Base-by-base conservation (phyloP, 2,113 vertebrate species). In the Lipotes vexillifer region DNA sequence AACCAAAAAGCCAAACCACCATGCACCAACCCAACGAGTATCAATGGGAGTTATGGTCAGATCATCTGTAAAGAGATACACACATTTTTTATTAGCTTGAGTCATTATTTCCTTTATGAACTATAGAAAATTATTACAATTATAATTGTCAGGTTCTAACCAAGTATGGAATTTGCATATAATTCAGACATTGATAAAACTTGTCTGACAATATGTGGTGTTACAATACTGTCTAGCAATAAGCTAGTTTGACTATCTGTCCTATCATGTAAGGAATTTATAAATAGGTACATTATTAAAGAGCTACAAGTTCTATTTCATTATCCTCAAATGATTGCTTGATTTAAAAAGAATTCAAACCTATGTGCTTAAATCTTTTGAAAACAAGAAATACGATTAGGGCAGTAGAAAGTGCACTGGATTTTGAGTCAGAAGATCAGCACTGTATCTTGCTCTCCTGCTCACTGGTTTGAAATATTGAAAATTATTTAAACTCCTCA, bases 1-100 rank as follows among this genome's bases (percentile, higher is more conserved):
- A 69, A 99, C 94, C 93, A 99, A 88, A 97, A 99, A 97, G 72
- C 99, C 99, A 63, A 99, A 88, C 99, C 99, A 99, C 99, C 99
- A 99, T 0, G 99, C 99, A 29, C 99, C 99, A 38, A 99, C 99
- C 99, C 99, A 99, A 12, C 98, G 98, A 55, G 98, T 98, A 75
- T 99, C 99, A 8, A 88, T 97, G 15, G 97, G 84, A 29, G 96
- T 98, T 90, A 99, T 98, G 38, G 96, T 97, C 80, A 99, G 85
- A 2, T 98, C 98, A 36, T 98, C 99, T 99, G 87, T 1, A 61
- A 96, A 94, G 14, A 93, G 93, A 97, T 20, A 77, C 0, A 74
- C 2, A 80, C 2, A 78, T 66, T 59, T 84, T 46, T 44, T 41
- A 80, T 97, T 95, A 96, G 61, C 33, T 46, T 41, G 33, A 38